Conservation (phyloP, 1,140 invertebrate species). For the Zaprionus africanus region DNA sequence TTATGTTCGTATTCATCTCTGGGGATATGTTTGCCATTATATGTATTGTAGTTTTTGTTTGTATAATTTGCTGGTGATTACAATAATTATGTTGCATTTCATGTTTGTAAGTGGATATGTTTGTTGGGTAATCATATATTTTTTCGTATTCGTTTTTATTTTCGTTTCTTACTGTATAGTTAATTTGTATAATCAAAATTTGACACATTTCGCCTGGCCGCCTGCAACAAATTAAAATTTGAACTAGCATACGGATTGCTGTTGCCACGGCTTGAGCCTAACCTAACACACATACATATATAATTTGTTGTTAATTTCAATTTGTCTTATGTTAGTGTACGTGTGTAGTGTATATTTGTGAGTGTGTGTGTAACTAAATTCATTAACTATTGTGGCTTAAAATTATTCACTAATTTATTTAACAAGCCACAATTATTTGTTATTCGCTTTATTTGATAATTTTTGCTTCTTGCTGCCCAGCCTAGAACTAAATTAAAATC, state of each 20-base stretch:
- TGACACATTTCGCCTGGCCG: conserved; percentile 61
- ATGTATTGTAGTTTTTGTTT: conserved; percentile 59
- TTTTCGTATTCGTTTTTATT: conserved; percentile 35
- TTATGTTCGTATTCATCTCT: conserved; percentile 23
- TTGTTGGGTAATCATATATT: conserved; percentile 47
- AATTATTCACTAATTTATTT: conserved; percentile 54
- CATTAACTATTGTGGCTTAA: conserved; percentile 49
- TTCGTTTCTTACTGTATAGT: conserved; percentile 55
- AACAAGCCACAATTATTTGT: conserved; percentile 45
- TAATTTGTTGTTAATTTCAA: conserved; percentile 25
- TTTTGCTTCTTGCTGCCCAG: conserved; percentile 72
- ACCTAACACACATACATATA: conserved; percentile 37
- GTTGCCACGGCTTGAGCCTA: conserved; percentile 29
- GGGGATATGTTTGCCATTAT: conserved; percentile 71
- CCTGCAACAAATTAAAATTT: conserved; percentile 45
- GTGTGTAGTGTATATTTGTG: conserved; percentile 19
- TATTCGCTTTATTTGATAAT: conserved; percentile 28
- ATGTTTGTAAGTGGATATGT: conserved; percentile 71
- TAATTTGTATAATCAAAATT: conserved; percentile 75
- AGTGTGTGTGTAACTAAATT: conserved; percentile 45
- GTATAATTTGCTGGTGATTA: conserved; percentile 52
- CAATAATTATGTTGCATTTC: conserved; percentile 61
- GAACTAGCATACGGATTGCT: conserved; percentile 38
- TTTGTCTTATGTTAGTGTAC: conserved; percentile 24
- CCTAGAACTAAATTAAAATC: conserved; percentile 70